phyloP scores from a whole-genome alignment of 2,113 vertebrate genomes.

The Zapus hudsonius region DNA sequence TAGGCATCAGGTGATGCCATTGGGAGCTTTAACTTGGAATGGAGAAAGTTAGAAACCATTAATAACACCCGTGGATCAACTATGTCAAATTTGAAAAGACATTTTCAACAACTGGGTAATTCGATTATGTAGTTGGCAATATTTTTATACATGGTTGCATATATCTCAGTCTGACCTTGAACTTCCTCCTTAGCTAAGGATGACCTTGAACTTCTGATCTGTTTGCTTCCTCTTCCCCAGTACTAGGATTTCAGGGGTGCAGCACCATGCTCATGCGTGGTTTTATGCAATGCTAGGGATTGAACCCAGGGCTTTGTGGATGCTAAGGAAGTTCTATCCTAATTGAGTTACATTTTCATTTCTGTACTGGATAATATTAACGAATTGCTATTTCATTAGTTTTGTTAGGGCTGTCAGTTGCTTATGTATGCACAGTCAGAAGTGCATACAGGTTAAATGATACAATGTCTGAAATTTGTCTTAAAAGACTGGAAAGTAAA shows the following conservation, averaged over 20 bases:
- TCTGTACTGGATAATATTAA: not conserved
- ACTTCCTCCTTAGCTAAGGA: no score
- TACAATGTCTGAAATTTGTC: constrained; percentile 18
- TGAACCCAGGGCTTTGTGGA: no score
- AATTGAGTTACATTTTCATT: no score
- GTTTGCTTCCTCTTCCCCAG: no score
- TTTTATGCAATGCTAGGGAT: no score
- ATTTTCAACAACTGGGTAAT: not conserved
- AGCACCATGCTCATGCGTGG: no score
- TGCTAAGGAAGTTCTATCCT: no score
- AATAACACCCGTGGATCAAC: constrained; percentile 1
- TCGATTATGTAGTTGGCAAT: not conserved
- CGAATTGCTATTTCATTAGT: not conserved
- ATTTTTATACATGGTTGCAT: not conserved
- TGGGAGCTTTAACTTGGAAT: not conserved
- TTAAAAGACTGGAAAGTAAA: not conserved
- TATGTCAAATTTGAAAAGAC: not conserved
- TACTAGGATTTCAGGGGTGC: no score
- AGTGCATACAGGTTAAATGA: not conserved
- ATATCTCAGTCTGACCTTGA: no score
- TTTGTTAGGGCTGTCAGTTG: not conserved
- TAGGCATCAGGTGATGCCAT: not conserved
- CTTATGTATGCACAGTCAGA: not conserved
- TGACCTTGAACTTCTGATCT: no score
- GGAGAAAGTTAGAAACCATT: not conserved